Conservation (phyloP, 2,888 invertebrate genomes). For the Sphecodes monilicornis region DNA sequence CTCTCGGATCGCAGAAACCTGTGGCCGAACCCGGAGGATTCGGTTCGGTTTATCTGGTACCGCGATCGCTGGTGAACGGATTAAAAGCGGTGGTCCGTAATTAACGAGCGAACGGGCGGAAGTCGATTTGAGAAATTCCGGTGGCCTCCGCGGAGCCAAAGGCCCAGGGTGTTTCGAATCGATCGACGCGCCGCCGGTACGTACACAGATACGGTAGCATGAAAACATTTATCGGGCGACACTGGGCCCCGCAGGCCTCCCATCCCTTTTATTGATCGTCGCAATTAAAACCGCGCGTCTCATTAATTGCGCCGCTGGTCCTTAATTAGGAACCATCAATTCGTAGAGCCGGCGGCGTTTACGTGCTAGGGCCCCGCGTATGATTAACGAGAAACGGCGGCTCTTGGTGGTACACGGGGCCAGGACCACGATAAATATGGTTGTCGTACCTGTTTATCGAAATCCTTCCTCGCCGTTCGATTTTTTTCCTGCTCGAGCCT, state of each 20-base stretch:
- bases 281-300: conserved; percentile 82
- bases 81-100: conserved; percentile 54
- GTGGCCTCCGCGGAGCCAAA: conserved; percentile 35
- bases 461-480: conserved; percentile 55
- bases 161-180: conserved; percentile 39
- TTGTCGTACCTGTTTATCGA: conserved; percentile 64
- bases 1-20: conserved; percentile 1
- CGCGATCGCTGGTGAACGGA: conserved; percentile 29
- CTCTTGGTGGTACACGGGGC: conserved; percentile 36
- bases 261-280: conserved; percentile 78
- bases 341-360: conserved; percentile 65
- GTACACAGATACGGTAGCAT: conserved; percentile 79
- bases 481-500: conserved; percentile 7
- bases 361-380: conserved; percentile 61
- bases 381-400: conserved; percentile 70
- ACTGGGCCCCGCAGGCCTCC: conserved; percentile 47
- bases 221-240: conserved; percentile 82
- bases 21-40: neutral
- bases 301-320: conserved; percentile 81
- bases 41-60: conserved; percentile 14
- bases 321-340: conserved; percentile 84
- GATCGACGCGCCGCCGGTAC: conserved; percentile 37
- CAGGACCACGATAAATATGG: conserved; percentile 71
- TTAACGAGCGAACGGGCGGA: conserved; percentile 68
- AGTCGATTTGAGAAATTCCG: conserved; percentile 77